Conservation (phyloP, 2,888 invertebrate species). For the Trimorus sp. region DNA sequence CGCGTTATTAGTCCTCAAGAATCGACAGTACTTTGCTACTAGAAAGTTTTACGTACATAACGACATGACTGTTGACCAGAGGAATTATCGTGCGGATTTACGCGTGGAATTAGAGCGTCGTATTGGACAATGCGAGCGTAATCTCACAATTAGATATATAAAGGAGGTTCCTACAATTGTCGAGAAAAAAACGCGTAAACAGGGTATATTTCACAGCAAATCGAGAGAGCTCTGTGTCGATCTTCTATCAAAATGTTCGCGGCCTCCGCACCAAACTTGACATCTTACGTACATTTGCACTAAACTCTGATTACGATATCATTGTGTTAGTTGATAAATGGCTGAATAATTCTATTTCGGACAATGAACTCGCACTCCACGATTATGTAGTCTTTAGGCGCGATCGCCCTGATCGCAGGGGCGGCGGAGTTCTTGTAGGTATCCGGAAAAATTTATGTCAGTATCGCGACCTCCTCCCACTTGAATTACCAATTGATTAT, state of each 20-base stretch:
- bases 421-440: not conserved
- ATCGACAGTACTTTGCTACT: not conserved
- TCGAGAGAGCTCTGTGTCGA: not conserved
- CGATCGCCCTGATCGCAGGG: constrained; percentile 4
- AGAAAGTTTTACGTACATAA: not conserved
- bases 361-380: not conserved
- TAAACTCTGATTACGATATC: not conserved
- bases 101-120: not conserved
- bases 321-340: not conserved
- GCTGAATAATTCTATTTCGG: not conserved
- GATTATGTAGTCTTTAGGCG: not conserved
- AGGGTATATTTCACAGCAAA: not conserved
- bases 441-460: not conserved
- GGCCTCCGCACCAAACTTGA: not conserved
- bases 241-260: not conserved
- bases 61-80: not conserved
- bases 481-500: too few species aligned
- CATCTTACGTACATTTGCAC: not conserved
- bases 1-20: not conserved
- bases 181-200: not conserved
- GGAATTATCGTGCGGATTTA: not conserved
- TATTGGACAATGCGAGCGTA: not conserved
- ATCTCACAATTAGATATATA: constrained; percentile 2
- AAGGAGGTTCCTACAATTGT: not conserved
- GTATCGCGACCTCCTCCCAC: too few species aligned